These are phyloP conservation scores for Drosophila athabasca DNA, from an alignment of 1,140 invertebrate genomes.

Conservation along the genomic window DNA sequence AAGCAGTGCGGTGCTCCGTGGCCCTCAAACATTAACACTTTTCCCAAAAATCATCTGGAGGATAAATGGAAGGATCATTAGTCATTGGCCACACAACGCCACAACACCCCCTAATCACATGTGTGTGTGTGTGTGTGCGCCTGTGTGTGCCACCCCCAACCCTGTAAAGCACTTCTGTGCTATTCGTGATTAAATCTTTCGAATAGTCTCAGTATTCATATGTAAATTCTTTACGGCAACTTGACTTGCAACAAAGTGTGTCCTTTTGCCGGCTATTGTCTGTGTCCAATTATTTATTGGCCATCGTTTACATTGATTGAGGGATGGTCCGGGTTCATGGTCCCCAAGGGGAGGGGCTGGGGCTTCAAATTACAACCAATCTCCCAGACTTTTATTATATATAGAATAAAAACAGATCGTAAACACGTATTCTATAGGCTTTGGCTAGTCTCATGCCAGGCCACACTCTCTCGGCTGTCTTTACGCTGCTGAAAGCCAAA, in stretches of 20 bases:
- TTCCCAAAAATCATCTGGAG: conserved; percentile 21
- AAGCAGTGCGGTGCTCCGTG: conserved; percentile 14
- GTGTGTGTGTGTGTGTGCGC: background rate
- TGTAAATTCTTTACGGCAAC: conserved; percentile 45
- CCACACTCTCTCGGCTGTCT: no score
- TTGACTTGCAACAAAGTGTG: conserved; percentile 34
- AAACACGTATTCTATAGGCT: no score
- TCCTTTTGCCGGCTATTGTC: conserved; percentile 15
- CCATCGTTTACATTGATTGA: conserved; percentile 28
- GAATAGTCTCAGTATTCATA: conserved; percentile 36
- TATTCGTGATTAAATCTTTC: conserved; percentile 28
- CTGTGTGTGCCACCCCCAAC: conserved; percentile 8
- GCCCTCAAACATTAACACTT: conserved; percentile 39
- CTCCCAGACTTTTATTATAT: no score
- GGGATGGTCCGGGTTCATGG: background rate
- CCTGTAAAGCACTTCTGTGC: conserved; percentile 22
- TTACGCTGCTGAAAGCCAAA: no score
- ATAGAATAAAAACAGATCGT: no score
- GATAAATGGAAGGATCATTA: conserved; percentile 60
- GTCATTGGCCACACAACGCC: conserved; percentile 38
- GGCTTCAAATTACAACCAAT: no score
- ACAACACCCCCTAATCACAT: conserved; percentile 27
- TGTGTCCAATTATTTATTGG: conserved; percentile 39
- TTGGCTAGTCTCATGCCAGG: no score
- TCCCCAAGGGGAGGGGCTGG: background rate